These are phyloP conservation scores for Chondrosia reniformis DNA, from an alignment of 37 sponge, comb jelly and placozoan genomes.

Conservation along the genomic window DNA sequence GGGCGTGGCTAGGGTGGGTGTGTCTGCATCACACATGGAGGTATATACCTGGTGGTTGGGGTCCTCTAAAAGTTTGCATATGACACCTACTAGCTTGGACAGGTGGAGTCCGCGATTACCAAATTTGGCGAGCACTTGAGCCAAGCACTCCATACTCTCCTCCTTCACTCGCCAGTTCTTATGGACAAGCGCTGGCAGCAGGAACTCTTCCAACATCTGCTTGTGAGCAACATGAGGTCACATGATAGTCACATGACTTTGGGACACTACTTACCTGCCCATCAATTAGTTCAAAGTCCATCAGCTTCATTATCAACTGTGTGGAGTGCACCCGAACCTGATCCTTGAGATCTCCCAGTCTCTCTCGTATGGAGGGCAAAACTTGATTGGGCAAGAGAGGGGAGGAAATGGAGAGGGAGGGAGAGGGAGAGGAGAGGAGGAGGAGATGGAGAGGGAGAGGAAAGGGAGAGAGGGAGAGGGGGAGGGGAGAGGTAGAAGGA, in stretches of 20 bases:
- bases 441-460: too few species aligned
- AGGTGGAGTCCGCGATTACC: conserved; percentile 24
- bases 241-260: too few species aligned
- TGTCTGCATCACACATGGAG: not conserved
- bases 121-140: conserved; percentile 24
- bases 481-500: too few species aligned
- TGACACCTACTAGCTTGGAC: conserved; percentile 33
- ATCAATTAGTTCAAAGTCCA: conserved; percentile 19
- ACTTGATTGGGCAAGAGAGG: too few species aligned
- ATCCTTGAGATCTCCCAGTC: conserved; percentile 71
- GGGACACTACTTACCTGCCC: conserved; percentile 32
- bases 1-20: not conserved
- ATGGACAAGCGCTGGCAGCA: conserved; percentile 47
- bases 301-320: conserved; percentile 3
- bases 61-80: conserved; percentile 65
- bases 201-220: conserved; percentile 27
- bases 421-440: too few species aligned
- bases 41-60: conserved; percentile 68
- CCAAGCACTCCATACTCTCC: conserved; percentile 59
- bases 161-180: conserved; percentile 87
- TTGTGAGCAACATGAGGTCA: too few species aligned
- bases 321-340: conserved; percentile 55
- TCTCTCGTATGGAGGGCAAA: conserved; percentile 54
- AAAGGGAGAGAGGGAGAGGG: too few species aligned
- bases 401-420: too few species aligned